Evolutionary conservation across 2,797 vertebrate species (phyloP).

Genomic region (Cottoperca gobio): DNA sequence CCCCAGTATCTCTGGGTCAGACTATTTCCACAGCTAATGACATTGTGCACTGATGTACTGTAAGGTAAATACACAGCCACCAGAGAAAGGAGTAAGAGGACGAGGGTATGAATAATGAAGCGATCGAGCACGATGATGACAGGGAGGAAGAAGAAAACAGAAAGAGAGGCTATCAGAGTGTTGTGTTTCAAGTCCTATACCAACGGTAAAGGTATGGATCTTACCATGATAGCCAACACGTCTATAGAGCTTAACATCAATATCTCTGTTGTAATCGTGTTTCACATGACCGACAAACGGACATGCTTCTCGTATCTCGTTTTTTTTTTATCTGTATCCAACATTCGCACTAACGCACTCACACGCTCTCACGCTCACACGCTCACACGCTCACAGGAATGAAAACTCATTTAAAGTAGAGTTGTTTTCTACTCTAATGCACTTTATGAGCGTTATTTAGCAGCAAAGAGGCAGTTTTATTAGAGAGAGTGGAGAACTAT

Average conservation of each 20-base stretch:
- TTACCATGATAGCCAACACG: conserved; percentile 32
- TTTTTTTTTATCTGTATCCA: conserved; percentile 13
- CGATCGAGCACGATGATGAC: conserved; percentile 35
- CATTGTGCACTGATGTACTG: conserved; percentile 18
- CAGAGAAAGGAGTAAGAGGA: conserved; percentile 10
- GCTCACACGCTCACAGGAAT: background rate
- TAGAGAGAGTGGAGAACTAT: background rate
- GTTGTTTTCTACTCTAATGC: background rate
- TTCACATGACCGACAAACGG: conserved; percentile 48
- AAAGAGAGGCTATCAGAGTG: conserved; percentile 8
- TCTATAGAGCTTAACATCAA: conserved; percentile 34
- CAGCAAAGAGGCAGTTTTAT: background rate
- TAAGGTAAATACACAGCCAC: conserved; percentile 22
- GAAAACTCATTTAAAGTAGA: background rate
- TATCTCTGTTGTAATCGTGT: conserved; percentile 44
- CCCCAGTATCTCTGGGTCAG: background rate
- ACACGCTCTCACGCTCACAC: no score
- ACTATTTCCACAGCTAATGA: conserved; percentile 26
- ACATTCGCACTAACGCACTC: background rate
- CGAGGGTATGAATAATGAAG: conserved; percentile 51
- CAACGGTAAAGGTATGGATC: conserved; percentile 42
- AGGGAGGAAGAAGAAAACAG: conserved; percentile 3
- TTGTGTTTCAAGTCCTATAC: conserved; percentile 51
- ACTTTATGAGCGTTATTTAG: conserved; percentile 8
- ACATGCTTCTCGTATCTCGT: conserved; percentile 22